Percentiles rank a stretch among this genome's conserved stretches.
Evolutionary conservation across 2,797 vertebrate species (phyloP).

Genomic region (Tragelaphus eurycerus): DNA sequence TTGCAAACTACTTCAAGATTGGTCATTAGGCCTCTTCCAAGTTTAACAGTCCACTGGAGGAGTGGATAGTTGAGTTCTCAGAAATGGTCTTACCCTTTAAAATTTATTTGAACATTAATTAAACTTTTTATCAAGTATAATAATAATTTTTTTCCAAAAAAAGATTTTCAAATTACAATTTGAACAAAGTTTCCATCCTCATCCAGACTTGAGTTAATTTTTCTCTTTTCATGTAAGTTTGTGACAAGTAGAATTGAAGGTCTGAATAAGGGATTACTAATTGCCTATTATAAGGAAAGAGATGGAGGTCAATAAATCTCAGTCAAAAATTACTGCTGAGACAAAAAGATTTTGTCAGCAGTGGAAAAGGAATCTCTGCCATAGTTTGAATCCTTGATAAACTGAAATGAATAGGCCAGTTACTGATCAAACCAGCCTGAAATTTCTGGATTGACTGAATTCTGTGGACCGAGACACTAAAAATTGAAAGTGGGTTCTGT

Average conservation of each 20-base stretch:
- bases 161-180: background rate
- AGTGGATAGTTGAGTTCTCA: background rate
- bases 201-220: background rate
- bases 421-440: background rate
- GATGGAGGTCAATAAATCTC: background rate
- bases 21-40: background rate
- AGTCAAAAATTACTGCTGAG: background rate
- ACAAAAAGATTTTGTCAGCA: background rate
- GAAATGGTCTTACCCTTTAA: background rate
- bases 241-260: background rate
- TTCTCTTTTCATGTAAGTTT: background rate
- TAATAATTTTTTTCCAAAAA: background rate
- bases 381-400: background rate
- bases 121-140: conserved; percentile 17
- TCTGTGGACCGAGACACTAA: background rate
- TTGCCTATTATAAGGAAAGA: background rate
- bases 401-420: background rate
- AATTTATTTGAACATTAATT: conserved; percentile 41
- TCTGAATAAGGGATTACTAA: conserved; percentile 27
- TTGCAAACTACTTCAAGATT: background rate
- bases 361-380: background rate
- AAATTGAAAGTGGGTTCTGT: background rate
- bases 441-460: background rate
- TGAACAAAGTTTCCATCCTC: background rate
- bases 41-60: background rate